Base-by-base conservation (phyloP, 2,888 invertebrate species). In the Acheta domesticus region DNA sequence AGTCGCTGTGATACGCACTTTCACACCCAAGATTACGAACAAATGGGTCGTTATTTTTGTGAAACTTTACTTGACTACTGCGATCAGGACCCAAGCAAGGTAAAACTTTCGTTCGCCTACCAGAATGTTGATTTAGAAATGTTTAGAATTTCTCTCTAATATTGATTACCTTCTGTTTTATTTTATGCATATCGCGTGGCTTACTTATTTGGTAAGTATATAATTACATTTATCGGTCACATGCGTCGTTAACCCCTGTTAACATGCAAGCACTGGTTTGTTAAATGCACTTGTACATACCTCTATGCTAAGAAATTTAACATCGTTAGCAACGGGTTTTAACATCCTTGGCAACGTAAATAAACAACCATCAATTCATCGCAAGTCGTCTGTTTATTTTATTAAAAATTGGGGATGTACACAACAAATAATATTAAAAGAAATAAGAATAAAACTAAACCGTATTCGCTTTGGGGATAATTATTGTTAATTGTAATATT, bases 21-120 rank as follows among this genome's bases (percentile, higher is more conserved):
- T 86, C 92, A 92, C 48, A 92, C 92, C n/a, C 89, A 89, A 85
- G 94, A 95, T 85, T 94, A 92, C 85, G 94, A 94, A 86, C 91
- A 93, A 83, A 91, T 97, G 86, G 97, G 97, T 8, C 91, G 93
- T 84, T 92, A 94, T 75, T 97, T 97, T 88, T 97, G 97, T 87
- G 96, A 97, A 88, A 97, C 97, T 0, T 88, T 97, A 49, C 88
- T 97, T 82, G 97, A 97, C 86, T 97, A 95, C 87, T 96, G 94
- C 85, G 96, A 96, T 85, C 93, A 94, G 83, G 93, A 93, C 86
- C 94, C 95, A 0, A 90, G 91, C 85, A 96, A 96, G 90, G 93
- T 92, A 89, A 85, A 84, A 36, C 8, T 36, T 8, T 82, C 85
- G 20, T 75, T n/a, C 48, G 49, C 16, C 2, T 36, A 8, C 36